phyloP scores from a whole-genome alignment of 2,113 vertebrate species.

The Melanerpes formicivorus region DNA sequence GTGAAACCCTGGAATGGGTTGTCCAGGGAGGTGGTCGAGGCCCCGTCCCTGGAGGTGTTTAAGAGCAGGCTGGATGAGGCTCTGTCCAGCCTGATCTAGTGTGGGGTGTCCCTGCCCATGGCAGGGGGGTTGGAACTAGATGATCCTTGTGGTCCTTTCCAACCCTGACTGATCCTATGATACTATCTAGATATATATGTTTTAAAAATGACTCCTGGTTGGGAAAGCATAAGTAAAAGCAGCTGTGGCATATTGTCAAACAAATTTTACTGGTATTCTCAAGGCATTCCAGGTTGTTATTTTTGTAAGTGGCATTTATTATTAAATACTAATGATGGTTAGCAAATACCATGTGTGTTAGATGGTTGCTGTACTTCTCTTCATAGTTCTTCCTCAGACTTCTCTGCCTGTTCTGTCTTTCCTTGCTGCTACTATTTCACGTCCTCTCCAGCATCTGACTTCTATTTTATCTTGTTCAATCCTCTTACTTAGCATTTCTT shows the following conservation, averaged over 20 bases:
- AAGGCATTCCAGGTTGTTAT: background rate
- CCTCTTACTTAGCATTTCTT: background rate
- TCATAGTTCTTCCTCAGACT: background rate
- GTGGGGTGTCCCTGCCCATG: no score
- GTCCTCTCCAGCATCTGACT: background rate
- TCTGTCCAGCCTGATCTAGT: no score
- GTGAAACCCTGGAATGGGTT: no score
- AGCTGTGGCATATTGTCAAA: background rate
- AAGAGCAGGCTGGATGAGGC: no score
- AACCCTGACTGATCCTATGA: no score
- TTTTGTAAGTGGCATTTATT: background rate
- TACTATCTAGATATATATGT: background rate
- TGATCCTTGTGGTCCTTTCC: no score
- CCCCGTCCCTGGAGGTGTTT: no score
- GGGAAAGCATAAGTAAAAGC: background rate
- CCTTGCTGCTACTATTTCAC: background rate
- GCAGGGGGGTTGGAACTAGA: no score
- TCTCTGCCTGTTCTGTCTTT: background rate
- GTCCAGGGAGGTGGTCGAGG: no score
- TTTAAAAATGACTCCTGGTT: background rate
- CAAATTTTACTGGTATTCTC: background rate
- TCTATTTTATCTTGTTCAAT: background rate
- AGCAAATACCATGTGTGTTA: background rate
- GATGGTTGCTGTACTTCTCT: background rate
- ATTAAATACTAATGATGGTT: background rate